phyloP scores from a whole-genome alignment of 2,797 vertebrate species.

The Silurus lanzhouensis region DNA sequence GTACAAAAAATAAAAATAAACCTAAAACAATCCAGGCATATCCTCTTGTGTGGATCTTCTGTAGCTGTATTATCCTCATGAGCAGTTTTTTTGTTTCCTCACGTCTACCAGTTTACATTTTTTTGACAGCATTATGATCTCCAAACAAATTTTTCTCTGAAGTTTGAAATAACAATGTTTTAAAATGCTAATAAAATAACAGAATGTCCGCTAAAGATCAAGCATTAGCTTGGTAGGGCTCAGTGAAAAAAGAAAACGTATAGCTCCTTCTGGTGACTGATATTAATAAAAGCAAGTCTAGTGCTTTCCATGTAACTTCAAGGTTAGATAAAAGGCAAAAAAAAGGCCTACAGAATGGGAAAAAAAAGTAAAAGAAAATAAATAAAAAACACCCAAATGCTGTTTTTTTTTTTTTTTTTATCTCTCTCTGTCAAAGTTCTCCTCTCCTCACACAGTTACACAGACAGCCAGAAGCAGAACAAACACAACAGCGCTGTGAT shows the following conservation, averaged over 20 bases:
- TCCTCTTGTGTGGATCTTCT: slow-evolving; percentile 44
- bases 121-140: slow-evolving; percentile 21
- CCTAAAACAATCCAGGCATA: slow-evolving; percentile 54
- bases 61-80: slow-evolving; percentile 35
- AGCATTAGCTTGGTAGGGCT: not conserved
- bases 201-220: not conserved
- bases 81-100: slow-evolving; percentile 43
- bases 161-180: not conserved
- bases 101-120: slow-evolving; percentile 43
- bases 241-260: not conserved
- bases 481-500: slow-evolving; percentile 6
- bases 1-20: not conserved
- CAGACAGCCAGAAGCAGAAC: slow-evolving; percentile 8
- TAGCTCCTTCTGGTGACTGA: not conserved
- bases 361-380: not conserved
- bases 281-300: not conserved
- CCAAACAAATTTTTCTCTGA: not conserved
- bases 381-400: not conserved
- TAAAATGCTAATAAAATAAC: not conserved
- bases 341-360: slow-evolving; percentile 9
- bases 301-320: not conserved
- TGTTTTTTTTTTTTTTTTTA: slow-evolving; percentile 1
- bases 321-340: not conserved
- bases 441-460: slow-evolving; percentile 1
- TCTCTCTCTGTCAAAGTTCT: slow-evolving; percentile 13